A percentile compares a stretch with the other conserved stretches of the same genome.
Conservation (phyloP, 1,140 invertebrate species). For the Linepithema humile region DNA sequence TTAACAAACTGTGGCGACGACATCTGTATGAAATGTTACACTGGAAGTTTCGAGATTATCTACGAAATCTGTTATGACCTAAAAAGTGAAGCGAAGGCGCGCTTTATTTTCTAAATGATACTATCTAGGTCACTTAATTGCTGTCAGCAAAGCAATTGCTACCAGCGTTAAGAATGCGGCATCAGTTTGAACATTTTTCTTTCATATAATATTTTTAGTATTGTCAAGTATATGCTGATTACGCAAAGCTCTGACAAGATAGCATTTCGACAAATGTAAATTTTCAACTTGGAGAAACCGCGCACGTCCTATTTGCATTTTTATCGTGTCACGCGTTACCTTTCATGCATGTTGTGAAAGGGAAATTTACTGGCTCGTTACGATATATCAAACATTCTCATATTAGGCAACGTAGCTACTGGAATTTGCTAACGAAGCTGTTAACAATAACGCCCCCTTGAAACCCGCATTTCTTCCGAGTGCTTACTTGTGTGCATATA, state of each 20-base stretch:
- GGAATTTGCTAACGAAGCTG: conserved; percentile 48
- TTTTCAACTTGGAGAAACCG: background rate
- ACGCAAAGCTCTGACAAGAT: background rate
- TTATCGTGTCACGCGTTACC: background rate
- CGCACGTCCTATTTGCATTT: conserved; percentile 16
- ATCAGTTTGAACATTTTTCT: background rate
- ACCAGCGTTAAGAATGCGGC: background rate
- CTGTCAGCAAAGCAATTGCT: background rate
- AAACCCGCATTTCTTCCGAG: conserved; percentile 54
- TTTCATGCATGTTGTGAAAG: conserved; percentile 53
- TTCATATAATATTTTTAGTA: background rate
- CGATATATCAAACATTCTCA: conserved; percentile 64
- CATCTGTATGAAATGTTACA: background rate
- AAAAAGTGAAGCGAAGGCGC: background rate
- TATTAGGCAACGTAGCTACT: conserved; percentile 58
- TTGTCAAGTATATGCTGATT: background rate
- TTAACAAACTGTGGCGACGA: background rate
- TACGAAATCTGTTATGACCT: background rate
- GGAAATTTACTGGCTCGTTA: conserved; percentile 59
- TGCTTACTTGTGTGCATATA: conserved; percentile 41
- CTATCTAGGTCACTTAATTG: background rate
- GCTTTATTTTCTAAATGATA: background rate
- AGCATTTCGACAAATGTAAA: background rate
- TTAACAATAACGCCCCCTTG: conserved; percentile 53
- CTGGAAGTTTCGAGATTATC: background rate